Percentiles rank a stretch among this genome's conserved stretches.
Conservation (phyloP, 2,113 vertebrate species). For the Struthidea cinerea region DNA sequence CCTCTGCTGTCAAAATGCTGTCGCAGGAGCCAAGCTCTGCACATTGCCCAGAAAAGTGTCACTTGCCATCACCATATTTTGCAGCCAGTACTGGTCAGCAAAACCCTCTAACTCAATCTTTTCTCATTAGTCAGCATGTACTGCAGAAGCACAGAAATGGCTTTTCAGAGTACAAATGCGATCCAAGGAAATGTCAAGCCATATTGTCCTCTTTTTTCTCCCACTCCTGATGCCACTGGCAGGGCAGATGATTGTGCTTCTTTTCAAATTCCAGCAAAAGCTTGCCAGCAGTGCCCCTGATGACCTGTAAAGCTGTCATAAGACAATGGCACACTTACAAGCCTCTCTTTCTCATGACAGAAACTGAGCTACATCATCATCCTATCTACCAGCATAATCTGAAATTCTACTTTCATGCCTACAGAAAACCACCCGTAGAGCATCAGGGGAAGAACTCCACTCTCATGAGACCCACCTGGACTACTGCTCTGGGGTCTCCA, state of each 20-base stretch:
- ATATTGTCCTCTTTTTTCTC: not conserved
- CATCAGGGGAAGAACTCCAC: not conserved
- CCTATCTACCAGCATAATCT: not conserved
- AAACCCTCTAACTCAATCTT: not conserved
- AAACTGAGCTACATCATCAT: not conserved
- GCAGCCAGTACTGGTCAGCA: not conserved
- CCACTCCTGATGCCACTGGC: not conserved
- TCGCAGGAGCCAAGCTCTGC: fast-evolving
- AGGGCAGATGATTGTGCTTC: not conserved
- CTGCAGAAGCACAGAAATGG: not conserved
- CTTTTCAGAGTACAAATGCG: not conserved
- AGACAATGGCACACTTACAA: not conserved
- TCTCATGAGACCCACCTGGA: not conserved
- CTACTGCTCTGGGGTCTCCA: not conserved
- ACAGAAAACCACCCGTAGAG: not conserved
- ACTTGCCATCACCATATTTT: not conserved
- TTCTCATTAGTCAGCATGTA: not conserved
- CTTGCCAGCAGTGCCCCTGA: not conserved
- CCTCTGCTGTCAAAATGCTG: not conserved
- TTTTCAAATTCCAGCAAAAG: not conserved
- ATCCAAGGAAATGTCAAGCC: not conserved
- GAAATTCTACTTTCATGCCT: not conserved
- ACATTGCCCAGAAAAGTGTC: not conserved
- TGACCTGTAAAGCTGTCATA: not conserved
- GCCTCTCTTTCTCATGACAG: not conserved